Evolutionary conservation across 2,888 invertebrate genomes (phyloP), one percentile per base, ranked within the genome.

Genomic region (Protophormia terraenovae): DNA sequence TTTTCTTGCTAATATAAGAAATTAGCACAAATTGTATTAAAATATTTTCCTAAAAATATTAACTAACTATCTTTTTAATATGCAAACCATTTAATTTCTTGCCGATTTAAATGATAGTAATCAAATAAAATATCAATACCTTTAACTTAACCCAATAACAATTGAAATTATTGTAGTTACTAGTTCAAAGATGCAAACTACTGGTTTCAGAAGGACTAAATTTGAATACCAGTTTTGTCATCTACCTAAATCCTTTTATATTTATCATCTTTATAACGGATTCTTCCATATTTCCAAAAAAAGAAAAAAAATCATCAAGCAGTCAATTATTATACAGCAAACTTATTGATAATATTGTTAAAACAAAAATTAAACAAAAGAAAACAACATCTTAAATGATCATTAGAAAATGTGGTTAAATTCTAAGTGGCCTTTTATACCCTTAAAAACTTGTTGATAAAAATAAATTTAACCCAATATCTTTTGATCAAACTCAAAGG

Each of bases 271-370:
- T 62, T 16, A 73, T 2, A 58, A 47, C n/a, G 32, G 32, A 55
- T 72, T 83, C 77, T 76, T 77, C 58, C 81, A 73, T 73, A 47
- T 72, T 80, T 55, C 7, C 7, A 29, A 73, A 58, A 81, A 12
- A 66, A 58, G n/a, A 38, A 35, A 78, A 32, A 29, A 32, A 35
- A 35, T 19, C 41, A 14, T 22, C 64, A 55, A 55, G 8, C 79
- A 72, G 35, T 55, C 55, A 80, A 38, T 38, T 66, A 55, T 58
- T 22, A 60, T 19, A 62, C 22, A 72, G 55, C 24, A 66, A 80
- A 66, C 45, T 41, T 29, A 24, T 66, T 35, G 27, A 32, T 45
- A n/a, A 64, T 45, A 47, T 66, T 55, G 27, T 41, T 55, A 66
- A 71, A n/a, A 41, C n/a, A 71, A 69, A 16, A 53, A 67, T 16